phyloP scores from a whole-genome alignment of 2,797 vertebrate species.

The Hydrocynus forskahlii region DNA sequence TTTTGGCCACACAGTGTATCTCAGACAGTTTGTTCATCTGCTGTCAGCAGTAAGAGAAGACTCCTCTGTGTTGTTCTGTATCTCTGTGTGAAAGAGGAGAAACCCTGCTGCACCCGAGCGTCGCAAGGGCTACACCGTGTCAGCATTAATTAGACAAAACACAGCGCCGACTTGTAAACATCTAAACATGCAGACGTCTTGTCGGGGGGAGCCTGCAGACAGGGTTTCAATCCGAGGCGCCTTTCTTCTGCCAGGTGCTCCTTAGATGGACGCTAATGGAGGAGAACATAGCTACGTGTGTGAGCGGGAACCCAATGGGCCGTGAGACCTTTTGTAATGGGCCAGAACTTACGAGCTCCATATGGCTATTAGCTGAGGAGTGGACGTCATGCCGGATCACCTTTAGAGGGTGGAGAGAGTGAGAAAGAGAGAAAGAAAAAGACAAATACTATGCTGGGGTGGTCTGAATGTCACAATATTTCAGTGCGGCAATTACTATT shows the following conservation, averaged over 20 bases:
- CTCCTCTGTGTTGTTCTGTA: not conserved
- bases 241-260: constrained; percentile 35
- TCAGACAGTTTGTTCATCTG: not conserved
- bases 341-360: constrained; percentile 50
- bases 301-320: constrained; percentile 46
- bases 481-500: not conserved
- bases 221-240: not conserved
- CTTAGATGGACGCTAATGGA: constrained; percentile 39
- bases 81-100: constrained; percentile 17
- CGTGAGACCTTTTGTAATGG: constrained; percentile 52
- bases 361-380: constrained; percentile 49
- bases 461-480: constrained; percentile 6
- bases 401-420: not conserved
- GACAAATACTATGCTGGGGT: not conserved
- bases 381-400: constrained; percentile 16
- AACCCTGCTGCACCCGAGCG: not conserved
- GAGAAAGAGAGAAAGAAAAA: not conserved
- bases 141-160: constrained; percentile 38
- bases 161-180: constrained; percentile 22
- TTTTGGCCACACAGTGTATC: not conserved
- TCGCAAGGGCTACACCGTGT: not conserved
- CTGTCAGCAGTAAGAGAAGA: constrained; percentile 14
- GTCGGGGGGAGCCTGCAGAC: constrained; percentile 3
- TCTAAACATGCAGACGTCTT: constrained; percentile 25
- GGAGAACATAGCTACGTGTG: constrained; percentile 9